These are phyloP conservation scores for Phasianus colchicus DNA, from an alignment of 2,113 vertebrate genomes.

Conservation along the genomic window DNA sequence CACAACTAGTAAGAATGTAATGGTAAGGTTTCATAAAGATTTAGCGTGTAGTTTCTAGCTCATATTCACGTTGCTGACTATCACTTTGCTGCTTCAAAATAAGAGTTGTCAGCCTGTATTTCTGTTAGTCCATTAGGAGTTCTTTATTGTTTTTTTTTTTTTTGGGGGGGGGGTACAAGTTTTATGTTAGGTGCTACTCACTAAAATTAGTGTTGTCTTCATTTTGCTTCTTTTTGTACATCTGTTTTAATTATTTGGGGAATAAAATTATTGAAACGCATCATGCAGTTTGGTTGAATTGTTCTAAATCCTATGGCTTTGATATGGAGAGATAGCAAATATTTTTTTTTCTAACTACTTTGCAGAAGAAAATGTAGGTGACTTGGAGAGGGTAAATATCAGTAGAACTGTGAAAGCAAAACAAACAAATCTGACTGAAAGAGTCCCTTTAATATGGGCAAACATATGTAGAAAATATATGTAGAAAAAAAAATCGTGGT, in stretches of 20 bases:
- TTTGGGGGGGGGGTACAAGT: not conserved
- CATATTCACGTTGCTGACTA: not conserved
- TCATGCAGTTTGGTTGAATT: not conserved
- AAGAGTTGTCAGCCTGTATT: not conserved
- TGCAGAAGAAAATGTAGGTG: not conserved
- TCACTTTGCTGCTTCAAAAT: not conserved
- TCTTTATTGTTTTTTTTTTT: not conserved
- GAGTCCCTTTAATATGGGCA: not conserved
- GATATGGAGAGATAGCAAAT: accelerated
- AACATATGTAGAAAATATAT: accelerated
- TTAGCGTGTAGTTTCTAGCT: not conserved
- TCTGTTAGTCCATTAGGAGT: not conserved
- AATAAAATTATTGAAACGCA: not conserved
- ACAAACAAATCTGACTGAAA: not conserved
- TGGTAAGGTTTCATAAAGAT: not conserved
- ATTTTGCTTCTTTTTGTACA: no score
- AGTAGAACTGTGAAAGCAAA: not conserved
- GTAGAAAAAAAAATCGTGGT: not conserved
- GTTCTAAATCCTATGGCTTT: not conserved
- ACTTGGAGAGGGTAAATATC: not conserved
- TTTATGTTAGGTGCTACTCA: not conserved
- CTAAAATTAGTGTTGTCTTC: not conserved
- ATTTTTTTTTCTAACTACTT: not conserved
- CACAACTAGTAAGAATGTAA: not conserved
- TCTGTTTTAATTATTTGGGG: not conserved